These are phyloP conservation scores for Naja naja DNA, from an alignment of 2,113 vertebrate genomes.

Conservation along the genomic window DNA sequence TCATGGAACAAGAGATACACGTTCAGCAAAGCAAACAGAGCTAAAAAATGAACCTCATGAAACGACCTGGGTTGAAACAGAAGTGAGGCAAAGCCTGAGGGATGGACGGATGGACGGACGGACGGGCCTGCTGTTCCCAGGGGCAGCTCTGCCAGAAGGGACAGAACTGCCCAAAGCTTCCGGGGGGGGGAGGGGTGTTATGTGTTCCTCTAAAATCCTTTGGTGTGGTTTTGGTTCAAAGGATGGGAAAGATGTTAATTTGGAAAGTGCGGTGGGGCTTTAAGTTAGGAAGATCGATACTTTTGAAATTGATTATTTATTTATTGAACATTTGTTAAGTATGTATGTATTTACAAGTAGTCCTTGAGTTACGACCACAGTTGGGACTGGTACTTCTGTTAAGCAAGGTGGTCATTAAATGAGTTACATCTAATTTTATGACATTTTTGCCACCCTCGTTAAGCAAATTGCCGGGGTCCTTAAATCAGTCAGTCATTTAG, in stretches of 20 bases:
- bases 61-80: not conserved
- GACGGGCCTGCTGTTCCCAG: not conserved
- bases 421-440: not conserved
- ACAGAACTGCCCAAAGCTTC: no score
- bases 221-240: not conserved
- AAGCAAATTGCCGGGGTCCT: not conserved
- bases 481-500: not conserved
- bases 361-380: not conserved
- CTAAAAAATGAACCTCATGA: not conserved
- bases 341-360: not conserved
- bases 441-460: not conserved
- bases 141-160: no score
- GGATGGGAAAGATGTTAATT: not conserved
- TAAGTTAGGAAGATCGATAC: not conserved
- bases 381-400: not conserved
- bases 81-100: not conserved
- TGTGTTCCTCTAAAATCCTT: not conserved
- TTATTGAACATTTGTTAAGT: not conserved
- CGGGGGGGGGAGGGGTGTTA: not conserved
- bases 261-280: not conserved
- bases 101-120: not conserved
- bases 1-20: not conserved
- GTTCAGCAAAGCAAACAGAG: not conserved
- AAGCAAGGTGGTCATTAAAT: not conserved
- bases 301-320: not conserved